Base-by-base conservation (phyloP, 2,113 vertebrate genomes). In the Danionella cerebrum region DNA sequence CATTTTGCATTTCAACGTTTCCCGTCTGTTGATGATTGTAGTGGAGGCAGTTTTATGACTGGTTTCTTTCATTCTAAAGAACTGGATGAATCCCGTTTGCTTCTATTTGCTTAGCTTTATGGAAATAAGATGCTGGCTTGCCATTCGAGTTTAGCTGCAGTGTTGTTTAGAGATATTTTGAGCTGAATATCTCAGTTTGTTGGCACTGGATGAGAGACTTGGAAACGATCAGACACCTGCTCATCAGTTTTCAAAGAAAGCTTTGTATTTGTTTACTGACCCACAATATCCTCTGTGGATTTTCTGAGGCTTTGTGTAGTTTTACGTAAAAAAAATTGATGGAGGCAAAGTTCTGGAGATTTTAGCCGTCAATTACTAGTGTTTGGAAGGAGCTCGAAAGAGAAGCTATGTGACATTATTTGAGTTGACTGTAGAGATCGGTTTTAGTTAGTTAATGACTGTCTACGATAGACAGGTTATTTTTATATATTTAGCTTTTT, bases 101-200 rank as follows among this genome's bases (percentile, higher is more conserved):
- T 22, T 39, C 24, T n/a, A n/a, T 47, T 29, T 38, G 27, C 45
- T 60, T 60, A 41, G 24, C 57, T 60, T 60, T 31, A 41, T 60
- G 29, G 57, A 60, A 60, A 60, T 31, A 31, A 60, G 57, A 60
- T 60, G 25, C 39, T 60, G 39, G 24, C 39, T 45, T 45, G 58
- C 58, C 27, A 31, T 60, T 45, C 39, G 39, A 45, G 58, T 41
- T 44, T 60, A 31, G 58, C 39, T 45, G 58, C 31, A 41, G 41
- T 60, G 39, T 25, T 60, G 58, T 60, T 60, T 31, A 45, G 39
- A 38, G n/a, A n/a, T 45, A 41, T 7, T 3, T 41, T 60, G 58
- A 60, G 58, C 24, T 60, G 58, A 60, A 44, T 60, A 60, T 60
- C 58, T 60, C 58, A 45, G 58, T 45, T 38, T 45, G 41, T 44